A percentile compares a stretch with the other conserved stretches of the same genome.
phyloP scores from a whole-genome alignment of 2,888 invertebrate genomes.

The Cheilosia soror region DNA sequence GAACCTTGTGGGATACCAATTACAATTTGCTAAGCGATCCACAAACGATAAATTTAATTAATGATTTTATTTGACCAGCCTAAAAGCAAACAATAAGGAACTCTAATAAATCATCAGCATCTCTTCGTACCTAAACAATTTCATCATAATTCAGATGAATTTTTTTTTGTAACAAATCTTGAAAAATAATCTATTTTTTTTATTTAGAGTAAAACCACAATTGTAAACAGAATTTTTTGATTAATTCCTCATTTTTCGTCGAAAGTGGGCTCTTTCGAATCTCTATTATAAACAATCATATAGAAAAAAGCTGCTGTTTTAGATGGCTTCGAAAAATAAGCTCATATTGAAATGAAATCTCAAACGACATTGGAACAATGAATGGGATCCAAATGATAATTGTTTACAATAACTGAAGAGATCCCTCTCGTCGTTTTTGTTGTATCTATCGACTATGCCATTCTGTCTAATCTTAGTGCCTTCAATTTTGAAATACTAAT shows the following conservation, averaged over 20 bases:
- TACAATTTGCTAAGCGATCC: neutral
- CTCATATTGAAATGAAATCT: conserved; percentile 53
- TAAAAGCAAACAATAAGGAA: conserved; percentile 7
- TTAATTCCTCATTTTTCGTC: conserved; percentile 72
- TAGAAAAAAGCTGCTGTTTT: conserved; percentile 28
- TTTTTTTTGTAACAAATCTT: conserved; percentile 16
- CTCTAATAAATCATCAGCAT: conserved; percentile 59
- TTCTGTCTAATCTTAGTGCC: conserved; percentile 40
- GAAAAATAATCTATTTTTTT: conserved; percentile 51
- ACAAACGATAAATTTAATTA: neutral
- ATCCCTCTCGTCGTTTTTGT: conserved; percentile 33
- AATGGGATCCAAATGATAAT: conserved; percentile 39
- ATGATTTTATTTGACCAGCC: conserved; percentile 8
- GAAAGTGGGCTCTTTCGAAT: conserved; percentile 58
- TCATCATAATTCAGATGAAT: conserved; percentile 31
- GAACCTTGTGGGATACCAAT: too few species aligned
- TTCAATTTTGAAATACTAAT: conserved; percentile 34
- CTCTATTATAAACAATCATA: conserved; percentile 56
- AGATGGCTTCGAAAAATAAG: conserved; percentile 33
- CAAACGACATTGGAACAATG: conserved; percentile 63
- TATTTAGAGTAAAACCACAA: conserved; percentile 59
- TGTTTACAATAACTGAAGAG: conserved; percentile 68
- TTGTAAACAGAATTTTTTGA: conserved; percentile 71
- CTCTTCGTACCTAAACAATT: conserved; percentile 55
- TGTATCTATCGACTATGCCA: conserved; percentile 33